Evolutionary conservation across 2,888 invertebrate species (phyloP), one percentile per base, ranked within the genome.

Genomic region (Drosophila testacea): DNA sequence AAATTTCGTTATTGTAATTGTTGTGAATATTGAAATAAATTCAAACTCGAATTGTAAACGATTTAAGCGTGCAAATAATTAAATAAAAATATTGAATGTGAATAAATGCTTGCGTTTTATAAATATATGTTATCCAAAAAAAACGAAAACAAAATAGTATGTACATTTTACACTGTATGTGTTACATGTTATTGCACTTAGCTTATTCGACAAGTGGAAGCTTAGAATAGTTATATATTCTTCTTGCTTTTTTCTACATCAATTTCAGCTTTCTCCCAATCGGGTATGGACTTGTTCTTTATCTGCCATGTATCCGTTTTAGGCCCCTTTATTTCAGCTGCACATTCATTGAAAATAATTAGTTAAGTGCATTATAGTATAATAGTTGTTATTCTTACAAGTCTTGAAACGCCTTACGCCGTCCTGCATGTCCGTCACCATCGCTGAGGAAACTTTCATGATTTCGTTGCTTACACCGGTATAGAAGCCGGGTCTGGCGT

Each of bases 331-430:
- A 7, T 4, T 30, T 85, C 81, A 60, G 83, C 91, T 91, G 36
- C 9, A 73, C 4, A 6, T 27, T 5, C 2, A 51, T 9, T 42
- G 4, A 32, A 11, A 11, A 27, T 13, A 27, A 4, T 32, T 5
- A 22, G 36, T 27, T 28, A 16, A 16, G 1, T 6, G 2, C 4
- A 6, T 0, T 2, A 22, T 6, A 6, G n/a, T 0, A 6, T n/a
- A 36, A 7, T 5, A 42, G 0, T 9, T 22, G 2, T 9, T 10
- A 6, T 16, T 7, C 83, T 69, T 76, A 94, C 96, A 96, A 75
- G 93, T 92, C 57, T 95, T 93, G 88, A 96, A 97, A 85, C 94
- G 95, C 85, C 94, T 94, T 6, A 96, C 95, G 0, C 96, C 96
- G 2, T 93, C 91, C 28, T 95, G 93, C 52, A 96, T 94, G 79